Evolutionary conservation across 2,113 vertebrate genomes (phyloP).

Genomic region (Mugil cephalus): DNA sequence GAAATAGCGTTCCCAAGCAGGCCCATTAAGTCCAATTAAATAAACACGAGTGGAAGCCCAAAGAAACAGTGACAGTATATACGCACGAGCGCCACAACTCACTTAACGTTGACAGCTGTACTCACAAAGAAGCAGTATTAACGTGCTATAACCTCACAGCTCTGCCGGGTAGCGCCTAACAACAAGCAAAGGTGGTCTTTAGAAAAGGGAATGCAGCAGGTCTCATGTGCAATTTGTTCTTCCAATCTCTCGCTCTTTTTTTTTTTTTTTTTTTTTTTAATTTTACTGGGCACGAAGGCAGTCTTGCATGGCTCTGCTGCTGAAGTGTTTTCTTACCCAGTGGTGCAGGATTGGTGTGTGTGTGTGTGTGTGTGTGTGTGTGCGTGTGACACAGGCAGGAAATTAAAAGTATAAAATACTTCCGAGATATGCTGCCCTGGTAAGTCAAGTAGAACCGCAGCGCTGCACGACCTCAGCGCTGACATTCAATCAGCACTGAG

Average conservation of each 20-base stretch:
- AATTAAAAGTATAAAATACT: conserved; percentile 61
- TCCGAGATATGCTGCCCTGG: conserved; percentile 43
- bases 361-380: neutral
- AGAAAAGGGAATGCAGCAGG: neutral
- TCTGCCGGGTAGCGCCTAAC: neutral
- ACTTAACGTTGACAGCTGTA: neutral
- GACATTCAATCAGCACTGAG: conserved; percentile 64
- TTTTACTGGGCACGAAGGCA: conserved; percentile 14
- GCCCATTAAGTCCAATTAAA: conserved; percentile 61
- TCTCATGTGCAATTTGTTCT: conserved; percentile 16
- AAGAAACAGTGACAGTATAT: conserved; percentile 56
- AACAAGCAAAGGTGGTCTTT: neutral
- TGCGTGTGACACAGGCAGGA: conserved; percentile 43
- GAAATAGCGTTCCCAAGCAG: conserved; percentile 28
- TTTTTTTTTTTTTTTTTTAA: conserved; percentile 1
- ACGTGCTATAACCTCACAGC: neutral
- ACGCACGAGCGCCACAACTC: conserved; percentile 54
- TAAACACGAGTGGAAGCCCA: conserved; percentile 46
- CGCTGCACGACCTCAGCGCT: conserved; percentile 40
- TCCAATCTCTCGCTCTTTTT: too few species aligned
- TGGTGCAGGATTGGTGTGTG: conserved; percentile 33
- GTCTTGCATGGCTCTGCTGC: neutral
- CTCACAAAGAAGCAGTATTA: conserved; percentile 5
- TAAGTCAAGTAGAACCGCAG: conserved; percentile 55
- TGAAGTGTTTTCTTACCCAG: conserved; percentile 22